Conservation (phyloP, 2,797 vertebrate species). For the Falco columbarius region DNA sequence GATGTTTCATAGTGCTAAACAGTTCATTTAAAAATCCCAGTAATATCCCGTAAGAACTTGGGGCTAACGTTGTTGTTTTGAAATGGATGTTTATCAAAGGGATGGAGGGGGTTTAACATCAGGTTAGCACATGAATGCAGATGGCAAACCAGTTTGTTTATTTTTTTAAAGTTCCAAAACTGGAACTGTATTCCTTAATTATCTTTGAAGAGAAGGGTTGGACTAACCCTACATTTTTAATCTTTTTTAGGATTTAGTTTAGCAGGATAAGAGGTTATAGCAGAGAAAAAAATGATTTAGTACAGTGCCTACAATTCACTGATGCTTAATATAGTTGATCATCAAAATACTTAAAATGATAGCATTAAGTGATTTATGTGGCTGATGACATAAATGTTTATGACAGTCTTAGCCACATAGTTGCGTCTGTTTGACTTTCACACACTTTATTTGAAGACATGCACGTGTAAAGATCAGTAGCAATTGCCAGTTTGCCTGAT, state of each 20-base stretch:
- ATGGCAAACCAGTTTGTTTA: neutral
- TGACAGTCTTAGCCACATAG: constrained; percentile 51
- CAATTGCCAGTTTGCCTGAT: constrained; percentile 63
- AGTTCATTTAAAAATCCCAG: neutral
- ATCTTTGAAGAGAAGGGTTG: constrained; percentile 17
- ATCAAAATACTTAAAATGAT: constrained; percentile 27
- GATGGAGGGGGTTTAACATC: neutral
- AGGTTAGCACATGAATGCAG: neutral
- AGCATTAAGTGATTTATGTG: constrained; percentile 46
- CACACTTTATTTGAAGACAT: constrained; percentile 58
- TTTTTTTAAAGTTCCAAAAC: neutral
- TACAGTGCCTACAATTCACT: neutral
- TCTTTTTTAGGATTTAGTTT: constrained; percentile 62
- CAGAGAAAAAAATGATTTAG: constrained; percentile 30
- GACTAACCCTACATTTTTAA: constrained; percentile 32
- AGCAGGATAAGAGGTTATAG: constrained; percentile 27
- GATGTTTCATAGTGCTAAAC: neutral
- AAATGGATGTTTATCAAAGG: neutral
- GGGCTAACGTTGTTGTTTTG: neutral
- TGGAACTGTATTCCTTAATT: constrained; percentile 16
- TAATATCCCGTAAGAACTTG: neutral
- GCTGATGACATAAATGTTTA: constrained; percentile 62
- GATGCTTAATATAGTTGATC: neutral
- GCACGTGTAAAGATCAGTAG: constrained; percentile 63
- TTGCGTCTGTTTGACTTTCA: constrained; percentile 55